Conservation (phyloP, 2,797 vertebrate genomes). For the Neoniphon sammara region DNA sequence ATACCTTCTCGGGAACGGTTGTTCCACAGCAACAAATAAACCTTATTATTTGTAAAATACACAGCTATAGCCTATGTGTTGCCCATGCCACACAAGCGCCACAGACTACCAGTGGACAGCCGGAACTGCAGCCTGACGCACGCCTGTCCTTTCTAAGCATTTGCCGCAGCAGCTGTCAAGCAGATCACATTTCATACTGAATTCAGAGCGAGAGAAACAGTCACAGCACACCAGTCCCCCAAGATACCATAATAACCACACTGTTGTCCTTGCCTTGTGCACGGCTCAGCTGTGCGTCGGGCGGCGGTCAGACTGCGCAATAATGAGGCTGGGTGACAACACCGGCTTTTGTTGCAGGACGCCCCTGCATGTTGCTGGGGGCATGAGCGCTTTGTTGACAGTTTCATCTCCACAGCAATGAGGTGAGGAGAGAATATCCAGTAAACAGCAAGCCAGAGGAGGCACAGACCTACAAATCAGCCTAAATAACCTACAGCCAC, state of each 20-base stretch:
- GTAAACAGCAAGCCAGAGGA: no score
- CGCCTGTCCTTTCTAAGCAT: constrained; percentile 34
- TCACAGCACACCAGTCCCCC: not conserved
- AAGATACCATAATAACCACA: not conserved
- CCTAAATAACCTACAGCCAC: no score
- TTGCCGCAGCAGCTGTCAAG: constrained; percentile 60
- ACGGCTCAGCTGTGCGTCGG: constrained; percentile 41
- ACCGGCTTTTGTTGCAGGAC: constrained; percentile 40
- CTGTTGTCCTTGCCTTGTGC: constrained; percentile 16
- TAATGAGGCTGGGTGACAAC: constrained; percentile 18
- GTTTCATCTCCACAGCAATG: not conserved
- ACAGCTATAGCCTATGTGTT: constrained; percentile 12
- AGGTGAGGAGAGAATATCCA: no score
- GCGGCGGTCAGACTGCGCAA: constrained; percentile 39
- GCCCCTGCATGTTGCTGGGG: constrained; percentile 22
- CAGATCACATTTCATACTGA: constrained; percentile 52
- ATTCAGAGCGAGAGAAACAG: not conserved
- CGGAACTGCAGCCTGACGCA: constrained; percentile 51
- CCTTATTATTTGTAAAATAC: not conserved
- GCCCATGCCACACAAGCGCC: not conserved
- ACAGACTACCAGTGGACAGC: constrained; percentile 19
- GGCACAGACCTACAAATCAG: no score
- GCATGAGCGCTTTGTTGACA: constrained; percentile 14
- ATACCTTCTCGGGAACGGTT: constrained; percentile 15
- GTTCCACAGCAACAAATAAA: not conserved